Evolutionary conservation across 2,888 invertebrate genomes (phyloP).

Genomic region (Leistus spinibarbis): DNA sequence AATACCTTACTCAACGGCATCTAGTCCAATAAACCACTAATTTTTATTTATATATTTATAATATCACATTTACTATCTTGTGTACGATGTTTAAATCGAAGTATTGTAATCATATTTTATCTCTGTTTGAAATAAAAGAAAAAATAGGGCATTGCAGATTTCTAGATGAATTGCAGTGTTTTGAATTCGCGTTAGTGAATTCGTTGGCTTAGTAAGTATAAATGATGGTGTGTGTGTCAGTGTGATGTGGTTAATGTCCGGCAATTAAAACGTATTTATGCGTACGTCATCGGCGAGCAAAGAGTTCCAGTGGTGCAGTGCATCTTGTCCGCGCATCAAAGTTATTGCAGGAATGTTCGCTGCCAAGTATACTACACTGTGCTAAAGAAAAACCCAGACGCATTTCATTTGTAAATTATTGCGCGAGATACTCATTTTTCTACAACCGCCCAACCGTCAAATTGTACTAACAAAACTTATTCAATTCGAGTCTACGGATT

Average conservation of each 20-base stretch:
- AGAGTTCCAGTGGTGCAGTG: neutral
- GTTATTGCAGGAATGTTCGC: slow-evolving; percentile 6
- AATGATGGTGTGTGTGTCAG: neutral
- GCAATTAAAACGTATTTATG: slow-evolving; percentile 30
- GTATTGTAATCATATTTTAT: too few relatives aligned
- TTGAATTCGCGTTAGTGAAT: too few relatives aligned
- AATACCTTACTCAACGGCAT: neutral
- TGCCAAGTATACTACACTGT: neutral
- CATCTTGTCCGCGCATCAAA: slow-evolving; percentile 1
- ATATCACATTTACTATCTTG: too few relatives aligned
- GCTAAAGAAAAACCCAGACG: neutral
- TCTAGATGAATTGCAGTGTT: too few relatives aligned
- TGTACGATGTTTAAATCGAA: too few relatives aligned
- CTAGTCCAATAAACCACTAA: too few relatives aligned
- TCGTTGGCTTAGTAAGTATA: neutral
- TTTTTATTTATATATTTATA: too few relatives aligned
- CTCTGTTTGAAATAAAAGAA: too few relatives aligned
- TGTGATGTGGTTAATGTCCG: slow-evolving; percentile 9
- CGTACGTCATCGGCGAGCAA: neutral
- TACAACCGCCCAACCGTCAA: neutral
- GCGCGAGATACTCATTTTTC: neutral
- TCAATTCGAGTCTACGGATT: neutral
- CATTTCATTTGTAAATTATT: slow-evolving; percentile 11
- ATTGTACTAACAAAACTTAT: neutral
- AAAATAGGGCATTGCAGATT: too few relatives aligned